Conservation (phyloP, 2,797 vertebrate genomes). For the Thunnus albacares region DNA sequence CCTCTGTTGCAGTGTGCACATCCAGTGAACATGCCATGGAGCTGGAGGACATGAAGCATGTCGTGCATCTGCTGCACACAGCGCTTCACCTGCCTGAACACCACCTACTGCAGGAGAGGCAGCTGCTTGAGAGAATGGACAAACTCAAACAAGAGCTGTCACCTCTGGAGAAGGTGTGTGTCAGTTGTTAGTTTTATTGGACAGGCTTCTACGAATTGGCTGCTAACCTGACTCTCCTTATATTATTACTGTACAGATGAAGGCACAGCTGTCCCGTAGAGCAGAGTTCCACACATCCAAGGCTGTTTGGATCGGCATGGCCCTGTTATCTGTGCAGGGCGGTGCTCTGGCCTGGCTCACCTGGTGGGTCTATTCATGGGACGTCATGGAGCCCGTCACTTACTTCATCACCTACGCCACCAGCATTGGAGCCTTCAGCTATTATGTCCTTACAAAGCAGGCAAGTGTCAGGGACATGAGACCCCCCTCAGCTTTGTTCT, state of each 20-base stretch:
- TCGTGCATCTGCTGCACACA: conserved; percentile 91
- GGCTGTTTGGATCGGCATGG: conserved; percentile 91
- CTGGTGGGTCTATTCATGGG: conserved; percentile 99
- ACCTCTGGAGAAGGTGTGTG: conserved; percentile 89
- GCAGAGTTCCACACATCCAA: conserved; percentile 85
- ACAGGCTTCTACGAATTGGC: not conserved
- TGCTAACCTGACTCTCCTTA: not conserved
- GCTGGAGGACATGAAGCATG: conserved; percentile 87
- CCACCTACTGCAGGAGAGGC: conserved; percentile 88
- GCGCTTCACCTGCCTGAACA: conserved; percentile 89
- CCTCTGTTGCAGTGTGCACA: conserved; percentile 72
- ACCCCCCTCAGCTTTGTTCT: not conserved
- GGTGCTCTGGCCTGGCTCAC: conserved; percentile 96
- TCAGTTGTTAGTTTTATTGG: not conserved
- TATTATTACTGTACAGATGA: conserved; percentile 82
- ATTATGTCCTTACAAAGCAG: conserved; percentile 94
- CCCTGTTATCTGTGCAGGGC: conserved; percentile 92
- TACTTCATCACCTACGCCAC: conserved; percentile 95
- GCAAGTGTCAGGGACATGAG: conserved; percentile 62
- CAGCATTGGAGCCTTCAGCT: conserved; percentile 92
- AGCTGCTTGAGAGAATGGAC: conserved; percentile 89
- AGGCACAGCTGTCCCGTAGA: conserved; percentile 80
- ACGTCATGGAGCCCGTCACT: conserved; percentile 97
- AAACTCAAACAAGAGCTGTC: conserved; percentile 89
- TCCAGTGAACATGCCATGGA: conserved; percentile 79